These are phyloP conservation scores for Steinernema hermaphroditum DNA, from an alignment of 2,888 invertebrate genomes.

Conservation along the genomic window DNA sequence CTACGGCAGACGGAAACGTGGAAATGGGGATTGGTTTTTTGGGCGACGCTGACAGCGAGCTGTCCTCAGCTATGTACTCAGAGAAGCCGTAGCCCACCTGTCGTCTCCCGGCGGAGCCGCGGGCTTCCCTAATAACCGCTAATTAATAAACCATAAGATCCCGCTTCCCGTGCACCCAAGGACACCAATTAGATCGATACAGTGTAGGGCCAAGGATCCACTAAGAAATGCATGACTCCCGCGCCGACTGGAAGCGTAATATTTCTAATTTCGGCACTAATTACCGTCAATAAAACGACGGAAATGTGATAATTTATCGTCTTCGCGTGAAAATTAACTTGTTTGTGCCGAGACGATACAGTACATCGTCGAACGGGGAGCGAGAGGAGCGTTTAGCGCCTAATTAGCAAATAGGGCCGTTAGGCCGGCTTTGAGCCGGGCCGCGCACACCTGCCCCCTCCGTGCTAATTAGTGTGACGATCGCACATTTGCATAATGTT, in stretches of 20 bases:
- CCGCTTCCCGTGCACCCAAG: too few relatives aligned
- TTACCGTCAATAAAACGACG: slow-evolving; percentile 12
- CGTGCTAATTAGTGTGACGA: not conserved
- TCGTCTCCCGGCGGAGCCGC: too few relatives aligned
- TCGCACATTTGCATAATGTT: slow-evolving; percentile 2
- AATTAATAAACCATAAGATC: slow-evolving; percentile 4
- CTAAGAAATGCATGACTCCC: slow-evolving; percentile 4
- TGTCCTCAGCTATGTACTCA: too few relatives aligned
- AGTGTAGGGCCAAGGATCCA: not conserved
- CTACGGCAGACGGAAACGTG: too few relatives aligned
- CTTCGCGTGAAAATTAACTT: not conserved
- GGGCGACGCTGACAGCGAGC: too few relatives aligned
- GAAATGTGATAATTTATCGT: slow-evolving; percentile 13
- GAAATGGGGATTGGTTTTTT: too few relatives aligned
- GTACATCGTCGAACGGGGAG: not conserved
- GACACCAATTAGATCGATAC: too few relatives aligned
- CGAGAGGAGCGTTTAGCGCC: not conserved
- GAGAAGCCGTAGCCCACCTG: too few relatives aligned
- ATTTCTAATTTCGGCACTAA: slow-evolving; percentile 20
- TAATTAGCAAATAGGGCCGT: not conserved
- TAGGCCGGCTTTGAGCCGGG: not conserved
- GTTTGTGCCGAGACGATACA: not conserved
- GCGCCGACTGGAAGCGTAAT: not conserved
- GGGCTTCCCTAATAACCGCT: not conserved
- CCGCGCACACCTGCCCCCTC: not conserved